Evolutionary conservation across 2,113 vertebrate species (phyloP).

Genomic region (Tursiops truncatus): DNA sequence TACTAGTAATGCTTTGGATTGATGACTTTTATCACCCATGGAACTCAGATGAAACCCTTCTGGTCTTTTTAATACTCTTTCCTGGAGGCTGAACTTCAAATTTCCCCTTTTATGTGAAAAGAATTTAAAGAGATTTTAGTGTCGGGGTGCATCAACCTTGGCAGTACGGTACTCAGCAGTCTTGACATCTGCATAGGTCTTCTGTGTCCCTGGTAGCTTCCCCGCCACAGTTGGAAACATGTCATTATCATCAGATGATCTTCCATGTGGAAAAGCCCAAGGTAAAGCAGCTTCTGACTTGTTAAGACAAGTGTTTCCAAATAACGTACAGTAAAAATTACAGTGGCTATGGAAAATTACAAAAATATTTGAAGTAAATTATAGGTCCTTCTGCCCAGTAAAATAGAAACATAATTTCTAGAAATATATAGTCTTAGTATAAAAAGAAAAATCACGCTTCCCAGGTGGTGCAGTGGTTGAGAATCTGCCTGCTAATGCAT

Average conservation of each 20-base stretch:
- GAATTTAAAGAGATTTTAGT: conserved; percentile 65
- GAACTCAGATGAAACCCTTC: background rate
- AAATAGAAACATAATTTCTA: background rate
- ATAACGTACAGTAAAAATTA: background rate
- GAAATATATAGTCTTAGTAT: background rate
- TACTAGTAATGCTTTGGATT: conserved; percentile 24
- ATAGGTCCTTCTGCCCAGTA: background rate
- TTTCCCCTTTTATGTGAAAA: conserved; percentile 52
- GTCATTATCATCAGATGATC: conserved; percentile 9
- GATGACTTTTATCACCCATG: conserved; percentile 40
- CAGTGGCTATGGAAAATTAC: background rate
- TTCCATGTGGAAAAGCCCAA: conserved; percentile 27
- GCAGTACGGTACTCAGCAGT: background rate
- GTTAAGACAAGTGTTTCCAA: conserved; percentile 51
- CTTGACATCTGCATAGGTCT: background rate
- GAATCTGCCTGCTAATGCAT: too few relatives aligned
- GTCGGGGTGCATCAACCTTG: background rate
- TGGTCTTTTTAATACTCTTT: conserved; percentile 62
- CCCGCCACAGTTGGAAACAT: background rate
- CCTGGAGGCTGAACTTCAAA: conserved; percentile 56
- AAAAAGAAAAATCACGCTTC: background rate
- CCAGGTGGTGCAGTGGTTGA: too few relatives aligned
- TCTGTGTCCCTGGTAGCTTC: background rate
- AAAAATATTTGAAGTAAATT: conserved; percentile 31
- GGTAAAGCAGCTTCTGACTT: conserved; percentile 25